Base-by-base conservation (phyloP, 2,113 vertebrate species). In the Narcine bancroftii region DNA sequence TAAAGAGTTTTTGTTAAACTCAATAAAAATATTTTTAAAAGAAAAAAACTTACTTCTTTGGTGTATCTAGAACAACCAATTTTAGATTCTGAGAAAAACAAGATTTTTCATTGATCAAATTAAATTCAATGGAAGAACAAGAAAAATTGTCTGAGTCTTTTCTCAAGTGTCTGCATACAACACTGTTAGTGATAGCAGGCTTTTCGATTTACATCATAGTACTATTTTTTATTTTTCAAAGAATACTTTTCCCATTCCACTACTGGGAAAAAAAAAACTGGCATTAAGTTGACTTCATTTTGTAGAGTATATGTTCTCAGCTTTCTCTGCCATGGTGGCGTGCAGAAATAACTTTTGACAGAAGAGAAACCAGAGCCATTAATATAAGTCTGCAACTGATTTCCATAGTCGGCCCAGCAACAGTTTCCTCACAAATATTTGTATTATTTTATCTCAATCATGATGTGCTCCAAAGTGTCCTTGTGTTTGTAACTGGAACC, bases 291-390 rank as follows among this genome's bases (percentile, higher is more conserved):
- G 81, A 29, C 36, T 36, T n/a, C 15, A 87, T 87, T 36, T 53
- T 87, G 53, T 26, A 65, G 85, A 42, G 63, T 89, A 65, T 89
- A 89, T 69, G 24, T 26, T 91, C 11, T 66, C 63, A 91, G 39
- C 89, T 91, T 15, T 21, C 39, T 91, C 42, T 91, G 63, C 17
- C 36, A 4, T 71, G 42, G 63, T 47, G 39, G 63, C 42, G 26
- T 9, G 15, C 21, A 45, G 21, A 91, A 3, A 39, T 69, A 69
- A 24, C 63, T 89, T 26, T 47, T 17, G 15, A n/a, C 2, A 56
- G 26, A 87, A 36, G n/a, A 66, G 24, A 66, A 26, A 39, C 39
- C 71, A 65, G 26, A 91, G 63, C 39, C 42, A 69, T 5, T 89
- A 42, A 7, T 91, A 47, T 47, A 47, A n/a, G 39, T 91, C 42